Conservation (phyloP, 1,140 invertebrate species). For the Nomia melanderi region DNA sequence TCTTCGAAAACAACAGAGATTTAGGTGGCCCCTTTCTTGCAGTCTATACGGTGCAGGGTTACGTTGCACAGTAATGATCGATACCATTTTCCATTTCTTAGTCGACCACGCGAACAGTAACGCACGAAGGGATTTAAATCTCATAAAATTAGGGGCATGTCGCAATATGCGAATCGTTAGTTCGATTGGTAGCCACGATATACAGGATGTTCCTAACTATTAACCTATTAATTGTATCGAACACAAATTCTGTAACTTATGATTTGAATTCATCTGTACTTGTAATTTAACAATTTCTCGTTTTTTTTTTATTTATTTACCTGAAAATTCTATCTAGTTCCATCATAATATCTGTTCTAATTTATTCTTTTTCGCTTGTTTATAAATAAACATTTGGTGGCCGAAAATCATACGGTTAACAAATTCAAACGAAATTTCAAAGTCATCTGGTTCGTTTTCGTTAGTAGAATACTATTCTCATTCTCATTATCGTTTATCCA, state of each 20-base stretch:
- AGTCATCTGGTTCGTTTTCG: no score
- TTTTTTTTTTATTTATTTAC: no score
- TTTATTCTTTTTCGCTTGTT: no score
- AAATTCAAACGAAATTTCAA: no score
- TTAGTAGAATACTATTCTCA: neutral
- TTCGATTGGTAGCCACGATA: neutral
- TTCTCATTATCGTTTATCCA: neutral
- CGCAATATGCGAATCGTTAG: neutral
- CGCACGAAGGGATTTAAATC: neutral
- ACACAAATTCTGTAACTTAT: no score
- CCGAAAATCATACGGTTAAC: no score
- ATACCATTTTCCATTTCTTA: slow-evolving; percentile 28
- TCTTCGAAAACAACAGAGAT: slow-evolving; percentile 17
- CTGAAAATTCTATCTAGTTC: no score
- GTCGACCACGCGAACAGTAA: neutral
- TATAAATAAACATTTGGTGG: no score
- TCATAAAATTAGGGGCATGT: slow-evolving; percentile 10
- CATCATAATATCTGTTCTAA: no score
- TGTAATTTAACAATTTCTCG: no score
- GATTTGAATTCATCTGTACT: no score
- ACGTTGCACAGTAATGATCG: slow-evolving; percentile 4
- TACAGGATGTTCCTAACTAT: slow-evolving; percentile 10
- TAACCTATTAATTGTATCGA: no score
- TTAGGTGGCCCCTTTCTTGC: neutral
- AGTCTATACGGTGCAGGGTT: neutral